Base-by-base conservation (phyloP, 2,888 invertebrate genomes). In the Dilophus febrilis region DNA sequence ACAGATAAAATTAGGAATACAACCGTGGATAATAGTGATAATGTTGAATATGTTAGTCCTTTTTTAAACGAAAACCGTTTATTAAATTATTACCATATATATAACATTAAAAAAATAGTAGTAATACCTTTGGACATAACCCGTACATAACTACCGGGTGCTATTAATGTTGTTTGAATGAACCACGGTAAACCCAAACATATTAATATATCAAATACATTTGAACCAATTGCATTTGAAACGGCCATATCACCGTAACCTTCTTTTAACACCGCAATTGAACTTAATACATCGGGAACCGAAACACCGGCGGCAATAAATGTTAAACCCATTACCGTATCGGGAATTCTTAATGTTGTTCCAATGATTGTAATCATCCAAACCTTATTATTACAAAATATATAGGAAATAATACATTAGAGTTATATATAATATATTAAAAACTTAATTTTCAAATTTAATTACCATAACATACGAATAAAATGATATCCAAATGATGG, bases 311-410 rank as follows among this genome's bases (percentile, higher is more conserved):
- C 92, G 33, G 94, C 94, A 33, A 94, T 85, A 63, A 94, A 92
- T 22, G 92, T 92, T 50, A 94, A 69, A 0, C 94, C 94, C 94
- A 95, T 94, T 43, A 94, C 90, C 3, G 91, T 92, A 57, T 94
- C 94, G 1, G 92, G 92, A 50, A 94, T 88, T 38, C 82, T 82
- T 46, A 91, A 65, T 3, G 92, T 92, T 56, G 77, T 85, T 19
- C 94, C 94, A 56, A 92, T 87, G 37, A 91, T 75, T 35, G 94
- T 86, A 48, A 94, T 92, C 92, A 95, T 94, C 95, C 95, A 95
- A 49, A 63, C 46, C 46, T 46, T 12, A 22, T 36, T 6, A 16
- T 30, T 18, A 5, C 5, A 35, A 10, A 12, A 27, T 26, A 31
- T 31, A 11, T 2, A 31, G 29, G 2, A 8, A 17, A 17, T 7